A percentile compares a stretch with the other conserved stretches of the same genome.
These are phyloP conservation scores for Pogonophryne albipinna DNA, from an alignment of 2,797 vertebrate genomes.

Conservation along the genomic window DNA sequence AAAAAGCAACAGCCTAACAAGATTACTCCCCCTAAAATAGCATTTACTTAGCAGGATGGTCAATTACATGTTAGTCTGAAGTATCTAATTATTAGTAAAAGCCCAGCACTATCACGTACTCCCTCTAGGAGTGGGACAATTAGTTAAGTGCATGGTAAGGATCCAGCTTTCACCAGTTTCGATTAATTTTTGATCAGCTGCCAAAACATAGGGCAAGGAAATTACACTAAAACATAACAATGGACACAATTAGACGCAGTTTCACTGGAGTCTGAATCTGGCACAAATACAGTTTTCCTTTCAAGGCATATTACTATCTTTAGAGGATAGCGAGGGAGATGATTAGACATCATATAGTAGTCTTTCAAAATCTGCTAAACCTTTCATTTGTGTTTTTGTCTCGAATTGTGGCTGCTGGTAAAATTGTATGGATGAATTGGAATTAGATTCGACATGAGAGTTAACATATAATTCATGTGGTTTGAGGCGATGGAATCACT, in stretches of 20 bases:
- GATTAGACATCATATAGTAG: slow-evolving; percentile 28
- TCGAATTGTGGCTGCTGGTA: slow-evolving; percentile 8
- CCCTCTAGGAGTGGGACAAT: slow-evolving; percentile 29
- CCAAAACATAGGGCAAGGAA: slow-evolving; percentile 41
- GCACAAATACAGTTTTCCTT: slow-evolving; percentile 30
- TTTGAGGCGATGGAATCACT: slow-evolving; percentile 13
- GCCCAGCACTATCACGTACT: slow-evolving; percentile 22
- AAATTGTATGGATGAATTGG: slow-evolving; percentile 6
- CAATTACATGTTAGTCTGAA: slow-evolving; percentile 15
- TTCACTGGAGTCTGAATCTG: slow-evolving; percentile 39
- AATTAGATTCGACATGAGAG: slow-evolving; percentile 18
- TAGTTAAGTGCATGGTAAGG: slow-evolving; percentile 50
- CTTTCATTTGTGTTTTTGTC: slow-evolving; percentile 32
- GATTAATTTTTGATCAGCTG: slow-evolving; percentile 55
- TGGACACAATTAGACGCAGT: slow-evolving; percentile 40
- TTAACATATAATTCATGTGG: slow-evolving; percentile 33
- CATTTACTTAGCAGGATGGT: slow-evolving; percentile 8
- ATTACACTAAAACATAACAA: slow-evolving; percentile 47
- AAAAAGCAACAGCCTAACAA: slow-evolving; percentile 8
- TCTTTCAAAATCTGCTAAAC: slow-evolving; percentile 31
- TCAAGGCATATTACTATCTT: slow-evolving; percentile 33
- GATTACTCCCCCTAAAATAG: not conserved
- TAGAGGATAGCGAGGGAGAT: slow-evolving; percentile 18
- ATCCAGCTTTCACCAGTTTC: slow-evolving; percentile 44
- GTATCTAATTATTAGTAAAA: slow-evolving; percentile 38